Evolutionary conservation across 1,140 invertebrate species (phyloP), one percentile per base, ranked within the genome.

Genomic region (Zaprionus vittiger): DNA sequence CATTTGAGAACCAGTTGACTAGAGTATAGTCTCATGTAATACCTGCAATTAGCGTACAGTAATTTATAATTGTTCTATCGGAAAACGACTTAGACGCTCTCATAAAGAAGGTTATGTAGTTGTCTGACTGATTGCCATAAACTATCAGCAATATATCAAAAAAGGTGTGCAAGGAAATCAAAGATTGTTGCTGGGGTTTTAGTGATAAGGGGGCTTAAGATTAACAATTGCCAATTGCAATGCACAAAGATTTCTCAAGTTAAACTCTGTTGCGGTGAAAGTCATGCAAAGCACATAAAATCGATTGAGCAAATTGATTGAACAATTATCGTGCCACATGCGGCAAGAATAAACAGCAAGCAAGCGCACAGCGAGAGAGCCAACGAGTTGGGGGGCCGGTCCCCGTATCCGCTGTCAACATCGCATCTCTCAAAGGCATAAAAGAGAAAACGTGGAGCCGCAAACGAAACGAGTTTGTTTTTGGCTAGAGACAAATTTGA

Each of bases 391-490:
- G 22, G 68, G 17, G 68, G 68, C 68, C 60, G 68, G 68, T 71
- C 60, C 17, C 9, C n/a, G 12, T 17, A n/a, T 17, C 31, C 49
- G 57, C 34, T 57, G n/a, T 44, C n/a, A 44, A 4, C 34, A 61
- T 61, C 34, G 17, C 22, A 47, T 74, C 37, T 69, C 28, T 56
- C 66, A 62, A 49, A 9, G 41, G 41, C 41, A 69, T 38, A 65
- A 76, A 65, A 76, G 73, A 76, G 69, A 76, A 76, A 65, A 76
- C 56, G 52, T 69, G 20, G 37, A 57, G 57, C 38, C 17, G 56
- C 12, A 64, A 66, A 66, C 26, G 12, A 75, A 76, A 76, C 73
- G 9, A 72, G 69, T 72, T 76, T 65, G 28, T 61, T 56, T 68
- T 44, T 67, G 44, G 47, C 64, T 60, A 52, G 52, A 59, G 9